A percentile compares a stretch with the other conserved stretches of the same genome.
Evolutionary conservation across 1,140 invertebrate species (phyloP).

Genomic region (Drosophila ercepeae): DNA sequence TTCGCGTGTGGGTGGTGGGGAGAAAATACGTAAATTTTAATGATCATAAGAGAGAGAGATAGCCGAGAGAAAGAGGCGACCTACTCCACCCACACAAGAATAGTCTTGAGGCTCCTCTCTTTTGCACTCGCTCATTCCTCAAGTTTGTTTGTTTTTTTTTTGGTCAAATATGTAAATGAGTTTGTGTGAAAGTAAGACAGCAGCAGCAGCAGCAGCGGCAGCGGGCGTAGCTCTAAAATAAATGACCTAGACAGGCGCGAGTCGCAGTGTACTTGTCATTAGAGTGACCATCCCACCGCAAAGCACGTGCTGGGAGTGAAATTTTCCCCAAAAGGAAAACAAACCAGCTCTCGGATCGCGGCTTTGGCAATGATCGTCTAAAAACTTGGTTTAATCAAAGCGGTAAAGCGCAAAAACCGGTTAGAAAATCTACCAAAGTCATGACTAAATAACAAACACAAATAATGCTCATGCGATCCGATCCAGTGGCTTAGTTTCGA

Average conservation of each 20-base stretch:
- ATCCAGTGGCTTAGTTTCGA: constrained; percentile 21
- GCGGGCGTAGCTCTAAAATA: constrained; percentile 41
- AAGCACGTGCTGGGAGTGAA: constrained; percentile 61
- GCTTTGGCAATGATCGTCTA: constrained; percentile 60
- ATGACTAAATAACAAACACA: constrained; percentile 67
- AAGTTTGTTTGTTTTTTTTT: constrained; percentile 5
- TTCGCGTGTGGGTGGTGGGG: constrained; percentile 47
- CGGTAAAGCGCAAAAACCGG: constrained; percentile 58
- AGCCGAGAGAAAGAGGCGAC: not conserved
- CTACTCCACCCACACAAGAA: constrained; percentile 13
- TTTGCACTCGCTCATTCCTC: constrained; percentile 72
- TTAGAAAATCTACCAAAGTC: constrained; percentile 74
- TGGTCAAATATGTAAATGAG: constrained; percentile 11
- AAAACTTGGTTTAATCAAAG: constrained; percentile 52
- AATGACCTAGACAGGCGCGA: constrained; percentile 64
- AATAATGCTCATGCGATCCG: constrained; percentile 26
- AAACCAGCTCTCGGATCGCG: not conserved
- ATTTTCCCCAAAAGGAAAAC: constrained; percentile 64
- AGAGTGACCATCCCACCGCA: constrained; percentile 59
- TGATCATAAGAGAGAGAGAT: constrained; percentile 19
- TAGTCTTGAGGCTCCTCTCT: constrained; percentile 24
- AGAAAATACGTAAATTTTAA: constrained; percentile 70
- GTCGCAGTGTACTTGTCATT: constrained; percentile 47
- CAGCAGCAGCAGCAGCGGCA: too few relatives aligned
- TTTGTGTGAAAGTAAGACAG: constrained; percentile 42